Conservation (phyloP, 1,140 invertebrate species). For the Bombus sibiricus region DNA sequence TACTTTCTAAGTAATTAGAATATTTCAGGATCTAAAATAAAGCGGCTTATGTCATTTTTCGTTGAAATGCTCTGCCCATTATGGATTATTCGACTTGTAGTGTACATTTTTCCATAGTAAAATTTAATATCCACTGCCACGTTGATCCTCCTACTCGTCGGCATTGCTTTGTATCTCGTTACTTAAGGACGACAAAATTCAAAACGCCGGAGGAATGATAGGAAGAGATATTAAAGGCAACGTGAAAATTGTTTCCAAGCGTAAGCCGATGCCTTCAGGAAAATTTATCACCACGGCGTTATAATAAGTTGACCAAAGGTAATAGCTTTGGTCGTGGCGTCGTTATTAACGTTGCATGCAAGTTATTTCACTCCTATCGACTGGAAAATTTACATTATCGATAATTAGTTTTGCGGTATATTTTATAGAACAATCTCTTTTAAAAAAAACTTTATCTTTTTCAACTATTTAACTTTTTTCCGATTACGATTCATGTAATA, state of each 20-base stretch:
- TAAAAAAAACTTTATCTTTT: not conserved
- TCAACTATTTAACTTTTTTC: not conserved
- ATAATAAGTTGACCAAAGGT: slow-evolving; percentile 41
- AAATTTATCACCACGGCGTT: slow-evolving; percentile 45
- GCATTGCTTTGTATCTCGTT: not conserved
- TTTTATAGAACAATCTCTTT: not conserved
- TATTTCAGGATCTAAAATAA: not conserved
- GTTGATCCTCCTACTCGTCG: not conserved
- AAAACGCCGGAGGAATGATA: not conserved
- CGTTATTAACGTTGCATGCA: slow-evolving; percentile 51
- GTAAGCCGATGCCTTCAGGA: slow-evolving; percentile 15
- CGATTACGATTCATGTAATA: too few species aligned
- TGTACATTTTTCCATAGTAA: not conserved
- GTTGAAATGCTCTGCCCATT: not conserved
- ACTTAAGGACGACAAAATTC: too few species aligned
- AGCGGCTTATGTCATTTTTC: not conserved
- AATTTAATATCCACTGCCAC: not conserved
- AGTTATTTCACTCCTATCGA: slow-evolving; percentile 24
- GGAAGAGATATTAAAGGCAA: not conserved
- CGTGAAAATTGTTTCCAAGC: slow-evolving; percentile 1
- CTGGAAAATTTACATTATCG: slow-evolving; percentile 9
- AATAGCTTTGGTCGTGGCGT: slow-evolving; percentile 24
- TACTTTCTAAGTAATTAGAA: not conserved
- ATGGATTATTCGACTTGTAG: not conserved
- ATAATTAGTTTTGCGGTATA: not conserved